Conservation (phyloP, 2,888 invertebrate genomes). For the Catocala nupta region DNA sequence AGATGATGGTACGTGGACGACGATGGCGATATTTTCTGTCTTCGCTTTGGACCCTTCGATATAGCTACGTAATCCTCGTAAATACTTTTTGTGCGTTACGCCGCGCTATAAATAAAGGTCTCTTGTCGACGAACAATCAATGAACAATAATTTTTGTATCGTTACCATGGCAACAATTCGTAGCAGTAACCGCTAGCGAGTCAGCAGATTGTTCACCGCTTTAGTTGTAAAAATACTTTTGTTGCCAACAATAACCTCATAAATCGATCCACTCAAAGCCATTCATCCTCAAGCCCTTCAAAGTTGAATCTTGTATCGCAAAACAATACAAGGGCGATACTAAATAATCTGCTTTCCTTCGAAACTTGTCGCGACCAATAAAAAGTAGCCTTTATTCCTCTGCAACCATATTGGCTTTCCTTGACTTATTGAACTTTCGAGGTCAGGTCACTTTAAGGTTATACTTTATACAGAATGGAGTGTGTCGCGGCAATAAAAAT, state of each 20-base stretch:
- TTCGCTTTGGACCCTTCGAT: too few relatives aligned
- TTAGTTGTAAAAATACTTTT: neutral
- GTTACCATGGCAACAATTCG: too few relatives aligned
- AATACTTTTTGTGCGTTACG: too few relatives aligned
- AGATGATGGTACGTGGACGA: too few relatives aligned
- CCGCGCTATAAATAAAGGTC: too few relatives aligned
- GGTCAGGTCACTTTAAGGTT: constrained; percentile 25
- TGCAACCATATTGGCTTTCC: neutral
- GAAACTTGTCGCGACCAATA: constrained; percentile 10
- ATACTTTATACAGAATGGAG: neutral
- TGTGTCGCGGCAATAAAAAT: too few relatives aligned
- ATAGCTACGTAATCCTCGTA: too few relatives aligned
- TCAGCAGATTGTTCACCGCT: too few relatives aligned
- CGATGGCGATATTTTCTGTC: too few relatives aligned
- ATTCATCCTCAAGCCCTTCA: constrained; percentile 5
- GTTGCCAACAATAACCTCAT: neutral
- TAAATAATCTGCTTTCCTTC: constrained; percentile 11
- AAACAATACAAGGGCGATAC: constrained; percentile 4
- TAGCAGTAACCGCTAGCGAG: too few relatives aligned
- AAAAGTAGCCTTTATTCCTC: constrained; percentile 1
- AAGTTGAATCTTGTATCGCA: constrained; percentile 6
- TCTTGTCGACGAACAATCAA: too few relatives aligned
- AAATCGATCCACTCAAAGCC: constrained; percentile 8
- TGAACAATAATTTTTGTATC: too few relatives aligned
- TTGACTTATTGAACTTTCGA: constrained; percentile 25